Percentiles rank a stretch among this genome's conserved stretches.
phyloP scores from a whole-genome alignment of 2,888 invertebrate species.

The Thumatha senex region DNA sequence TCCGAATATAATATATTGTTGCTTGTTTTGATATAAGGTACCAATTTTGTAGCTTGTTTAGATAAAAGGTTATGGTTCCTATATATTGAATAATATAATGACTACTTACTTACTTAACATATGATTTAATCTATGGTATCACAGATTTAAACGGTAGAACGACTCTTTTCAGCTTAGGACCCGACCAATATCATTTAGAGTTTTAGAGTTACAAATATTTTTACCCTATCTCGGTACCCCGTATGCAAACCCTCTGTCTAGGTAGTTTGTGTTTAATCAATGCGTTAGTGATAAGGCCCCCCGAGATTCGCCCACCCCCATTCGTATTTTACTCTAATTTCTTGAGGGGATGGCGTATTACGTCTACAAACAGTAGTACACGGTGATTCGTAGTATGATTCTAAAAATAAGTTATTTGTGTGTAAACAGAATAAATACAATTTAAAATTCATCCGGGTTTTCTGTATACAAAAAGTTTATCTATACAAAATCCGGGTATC shows the following conservation, averaged over 20 bases:
- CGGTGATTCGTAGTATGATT: neutral
- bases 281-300: slow-evolving; percentile 69
- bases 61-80: no score
- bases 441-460: no score
- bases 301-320: slow-evolving; percentile 35
- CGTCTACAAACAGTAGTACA: slow-evolving; percentile 41
- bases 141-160: neutral
- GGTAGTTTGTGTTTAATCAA: slow-evolving; percentile 79
- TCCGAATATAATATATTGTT: no score
- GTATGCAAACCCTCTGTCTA: slow-evolving; percentile 57
- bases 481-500: no score
- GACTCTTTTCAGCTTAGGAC: neutral
- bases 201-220: slow-evolving; percentile 8
- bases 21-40: no score
- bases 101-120: no score
- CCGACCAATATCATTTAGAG: slow-evolving; percentile 12
- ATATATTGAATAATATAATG: no score
- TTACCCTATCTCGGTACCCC: slow-evolving; percentile 42
- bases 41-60: no score
- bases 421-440: no score
- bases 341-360: slow-evolving; percentile 49
- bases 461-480: no score
- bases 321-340: slow-evolving; percentile 44
- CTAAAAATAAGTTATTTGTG: no score
- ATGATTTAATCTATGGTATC: no score